Percentiles rank a stretch among this genome's conserved stretches.
Evolutionary conservation across 2,888 invertebrate species (phyloP).

Genomic region (Polydrusus cervinus): DNA sequence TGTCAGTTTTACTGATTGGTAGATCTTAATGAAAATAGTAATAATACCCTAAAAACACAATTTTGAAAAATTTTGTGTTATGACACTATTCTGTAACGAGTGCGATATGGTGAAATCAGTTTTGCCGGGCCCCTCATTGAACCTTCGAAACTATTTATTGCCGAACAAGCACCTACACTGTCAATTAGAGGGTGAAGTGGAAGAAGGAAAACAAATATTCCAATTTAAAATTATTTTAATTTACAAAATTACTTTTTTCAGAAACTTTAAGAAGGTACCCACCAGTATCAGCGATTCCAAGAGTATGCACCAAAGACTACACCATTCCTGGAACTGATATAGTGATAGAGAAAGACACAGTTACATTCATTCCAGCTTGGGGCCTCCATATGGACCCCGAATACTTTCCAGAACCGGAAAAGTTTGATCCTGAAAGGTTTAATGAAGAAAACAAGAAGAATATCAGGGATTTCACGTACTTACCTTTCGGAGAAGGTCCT

Average conservation of each 20-base stretch:
- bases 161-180: too few species aligned
- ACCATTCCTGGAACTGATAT: conserved; percentile 62
- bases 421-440: conserved; percentile 56
- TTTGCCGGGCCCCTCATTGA: too few species aligned
- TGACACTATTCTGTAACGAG: too few species aligned
- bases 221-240: too few species aligned
- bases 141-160: too few species aligned
- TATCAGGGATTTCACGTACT: conserved; percentile 45
- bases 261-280: conserved; percentile 68
- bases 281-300: conserved; percentile 58
- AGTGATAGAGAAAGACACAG: conserved; percentile 64
- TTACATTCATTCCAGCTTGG: conserved; percentile 59
- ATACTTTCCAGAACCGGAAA: conserved; percentile 62
- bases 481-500: conserved; percentile 51
- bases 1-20: too few species aligned
- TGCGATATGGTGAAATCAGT: too few species aligned
- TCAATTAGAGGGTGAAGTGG: too few species aligned
- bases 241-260: conserved; percentile 28
- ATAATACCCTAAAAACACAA: too few species aligned
- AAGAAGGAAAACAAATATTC: too few species aligned
- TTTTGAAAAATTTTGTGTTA: too few species aligned
- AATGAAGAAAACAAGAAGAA: conserved; percentile 56
- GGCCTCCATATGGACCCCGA: conserved; percentile 65
- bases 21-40: too few species aligned
- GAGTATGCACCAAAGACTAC: conserved; percentile 61